Evolutionary conservation across 1,140 invertebrate genomes (phyloP), one percentile per base, ranked within the genome.

Genomic region (Reticulitermes speratus): DNA sequence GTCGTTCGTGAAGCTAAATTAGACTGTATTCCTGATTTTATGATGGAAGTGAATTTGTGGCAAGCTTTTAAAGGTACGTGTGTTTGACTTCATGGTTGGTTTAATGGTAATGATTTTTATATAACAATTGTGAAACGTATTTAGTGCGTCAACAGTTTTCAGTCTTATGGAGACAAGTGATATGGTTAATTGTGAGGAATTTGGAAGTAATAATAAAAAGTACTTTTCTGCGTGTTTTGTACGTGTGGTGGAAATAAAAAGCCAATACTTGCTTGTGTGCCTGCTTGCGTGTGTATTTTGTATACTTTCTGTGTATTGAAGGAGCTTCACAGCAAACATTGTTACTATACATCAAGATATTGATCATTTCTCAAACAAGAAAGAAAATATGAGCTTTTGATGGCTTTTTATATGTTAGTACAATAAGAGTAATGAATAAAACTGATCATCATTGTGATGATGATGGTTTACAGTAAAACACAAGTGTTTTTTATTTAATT

Each of bases 341-440:
- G 83, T 84, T 84, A 55, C 19, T 55, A 52, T 84, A 84, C 83
- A 84, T 84, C 83, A 84, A 84, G 16, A 25, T 84, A 84, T 84
- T 84, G 44, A 52, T 45, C 21, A 84, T 84, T 44, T 44, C 48
- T 52, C 25, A 45, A 84, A 84, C 21, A 84, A 44, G 38, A 83
- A 83, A 83, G 9, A 44, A 25, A 52, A 44, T 84, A 84, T 52
- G 83, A 84, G 83, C 83, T 84, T 84, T 84, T 44, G 48, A 84
- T 84, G 83, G 83, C 83, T 84, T 84, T 84, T 84, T 84, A 84
- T 84, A 84, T 84, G 83, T 84, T 84, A 84, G 83, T 45, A 84
- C 83, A 44, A 84, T 84, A 84, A 84, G 83, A 84, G 14, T 84
- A 84, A 84, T 84, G 23, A 84, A 84, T 84, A 84, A 84, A 84